Evolutionary conservation across 2,797 vertebrate species (phyloP).

Genomic region (Psittacula derbiana): DNA sequence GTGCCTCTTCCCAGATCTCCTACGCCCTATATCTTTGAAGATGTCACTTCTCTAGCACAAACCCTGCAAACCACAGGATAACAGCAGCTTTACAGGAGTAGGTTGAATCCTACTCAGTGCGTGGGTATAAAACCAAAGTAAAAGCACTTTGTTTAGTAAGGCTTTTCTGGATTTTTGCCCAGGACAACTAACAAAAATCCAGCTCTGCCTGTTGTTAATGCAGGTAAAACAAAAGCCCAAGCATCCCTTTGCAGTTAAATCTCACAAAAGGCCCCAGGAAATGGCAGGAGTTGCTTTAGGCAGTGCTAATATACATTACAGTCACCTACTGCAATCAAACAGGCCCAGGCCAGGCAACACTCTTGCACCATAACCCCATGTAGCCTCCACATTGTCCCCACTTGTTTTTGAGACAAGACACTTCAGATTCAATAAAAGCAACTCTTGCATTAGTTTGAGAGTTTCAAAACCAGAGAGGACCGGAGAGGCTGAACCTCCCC

Average conservation of each 20-base stretch:
- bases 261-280: background rate
- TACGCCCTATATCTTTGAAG: background rate
- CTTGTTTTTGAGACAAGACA: background rate
- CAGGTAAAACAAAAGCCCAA: background rate
- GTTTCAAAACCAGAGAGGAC: background rate
- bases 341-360: background rate
- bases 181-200: background rate
- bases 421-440: background rate
- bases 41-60: background rate
- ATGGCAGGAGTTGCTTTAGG: background rate
- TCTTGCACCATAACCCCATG: background rate
- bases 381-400: rapidly evolving
- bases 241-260: background rate
- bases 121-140: background rate
- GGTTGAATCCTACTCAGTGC: background rate
- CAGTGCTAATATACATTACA: background rate
- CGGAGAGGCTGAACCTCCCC: background rate
- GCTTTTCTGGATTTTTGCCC: background rate
- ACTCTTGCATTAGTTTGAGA: background rate
- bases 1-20: background rate
- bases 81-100: background rate
- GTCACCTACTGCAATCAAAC: background rate
- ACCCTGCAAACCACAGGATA: background rate
- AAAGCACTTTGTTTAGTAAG: background rate
- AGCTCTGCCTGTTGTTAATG: background rate